A percentile compares a stretch with the other conserved stretches of the same genome.
Evolutionary conservation across 1,140 invertebrate genomes (phyloP).

Genomic region (Proales similis): DNA sequence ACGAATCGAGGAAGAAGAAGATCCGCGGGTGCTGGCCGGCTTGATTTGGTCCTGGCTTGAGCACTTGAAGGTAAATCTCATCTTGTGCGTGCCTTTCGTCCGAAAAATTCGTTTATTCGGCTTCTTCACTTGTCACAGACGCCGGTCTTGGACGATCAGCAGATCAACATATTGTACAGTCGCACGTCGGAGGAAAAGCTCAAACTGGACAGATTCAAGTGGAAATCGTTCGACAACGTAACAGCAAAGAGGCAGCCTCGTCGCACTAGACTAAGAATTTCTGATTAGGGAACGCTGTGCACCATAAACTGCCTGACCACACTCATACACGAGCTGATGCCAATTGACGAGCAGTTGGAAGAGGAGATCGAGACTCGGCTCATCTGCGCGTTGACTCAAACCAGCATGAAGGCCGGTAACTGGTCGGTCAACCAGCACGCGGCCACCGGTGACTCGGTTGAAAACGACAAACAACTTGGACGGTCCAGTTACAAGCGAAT

Average conservation of each 20-base stretch:
- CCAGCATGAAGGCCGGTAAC: background rate
- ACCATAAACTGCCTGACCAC: constrained; percentile 5
- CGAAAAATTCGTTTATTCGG: too few relatives aligned
- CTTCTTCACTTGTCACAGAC: too few relatives aligned
- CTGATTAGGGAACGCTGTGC: background rate
- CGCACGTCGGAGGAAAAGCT: background rate
- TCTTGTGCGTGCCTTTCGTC: too few relatives aligned
- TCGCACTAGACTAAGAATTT: too few relatives aligned
- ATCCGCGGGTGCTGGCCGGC: constrained; percentile 5
- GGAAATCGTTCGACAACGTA: constrained; percentile 1
- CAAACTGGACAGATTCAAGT: background rate
- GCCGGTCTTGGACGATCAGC: constrained; percentile 23
- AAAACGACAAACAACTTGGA: too few relatives aligned
- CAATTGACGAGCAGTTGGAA: constrained; percentile 4
- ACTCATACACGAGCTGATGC: background rate
- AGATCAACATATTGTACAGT: background rate
- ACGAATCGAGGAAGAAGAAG: background rate
- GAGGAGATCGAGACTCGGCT: constrained; percentile 6
- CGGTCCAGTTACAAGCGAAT: too few relatives aligned
- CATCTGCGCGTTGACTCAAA: constrained; percentile 16
- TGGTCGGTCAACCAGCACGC: too few relatives aligned
- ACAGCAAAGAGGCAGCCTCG: too few relatives aligned
- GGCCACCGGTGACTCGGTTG: too few relatives aligned
- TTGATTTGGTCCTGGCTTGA: constrained; percentile 32
- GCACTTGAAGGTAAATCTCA: constrained; percentile 23